Conservation (phyloP, 2,888 invertebrate genomes). For the Megalurothrips usitatus region DNA sequence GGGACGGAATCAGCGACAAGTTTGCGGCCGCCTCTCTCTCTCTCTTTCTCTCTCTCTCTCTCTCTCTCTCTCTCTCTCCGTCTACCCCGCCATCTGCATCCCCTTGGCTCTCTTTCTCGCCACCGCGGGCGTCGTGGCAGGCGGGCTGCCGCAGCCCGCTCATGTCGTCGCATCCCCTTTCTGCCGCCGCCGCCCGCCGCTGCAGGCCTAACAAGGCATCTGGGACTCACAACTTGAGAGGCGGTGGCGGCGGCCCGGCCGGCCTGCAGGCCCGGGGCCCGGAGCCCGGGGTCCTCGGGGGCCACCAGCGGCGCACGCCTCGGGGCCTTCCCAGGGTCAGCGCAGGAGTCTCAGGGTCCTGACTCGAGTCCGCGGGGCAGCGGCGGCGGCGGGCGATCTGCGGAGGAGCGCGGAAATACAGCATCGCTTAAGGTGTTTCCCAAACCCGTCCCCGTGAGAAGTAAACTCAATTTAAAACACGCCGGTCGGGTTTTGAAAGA, state of each 20-base stretch:
- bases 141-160: neutral
- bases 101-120: neutral
- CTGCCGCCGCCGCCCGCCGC: neutral
- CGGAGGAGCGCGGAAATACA: no score
- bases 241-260: neutral
- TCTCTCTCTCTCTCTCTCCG: conserved; percentile 1
- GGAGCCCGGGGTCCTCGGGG: neutral
- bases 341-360: no score
- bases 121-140: neutral
- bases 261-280: neutral
- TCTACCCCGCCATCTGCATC: neutral
- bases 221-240: conserved; percentile 5
- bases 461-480: no score
- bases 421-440: no score
- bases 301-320: neutral
- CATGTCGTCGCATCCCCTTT: neutral
- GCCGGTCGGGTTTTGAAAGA: no score
- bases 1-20: no score
- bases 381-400: no score
- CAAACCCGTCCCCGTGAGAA: no score
- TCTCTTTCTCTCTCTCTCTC: neutral
- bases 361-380: no score
- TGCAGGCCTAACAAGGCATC: neutral
- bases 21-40: neutral
- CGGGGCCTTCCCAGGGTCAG: no score